Evolutionary conservation across 2,113 vertebrate species (phyloP), one percentile per base, ranked within the genome.

Genomic region (Cavia porcellus): DNA sequence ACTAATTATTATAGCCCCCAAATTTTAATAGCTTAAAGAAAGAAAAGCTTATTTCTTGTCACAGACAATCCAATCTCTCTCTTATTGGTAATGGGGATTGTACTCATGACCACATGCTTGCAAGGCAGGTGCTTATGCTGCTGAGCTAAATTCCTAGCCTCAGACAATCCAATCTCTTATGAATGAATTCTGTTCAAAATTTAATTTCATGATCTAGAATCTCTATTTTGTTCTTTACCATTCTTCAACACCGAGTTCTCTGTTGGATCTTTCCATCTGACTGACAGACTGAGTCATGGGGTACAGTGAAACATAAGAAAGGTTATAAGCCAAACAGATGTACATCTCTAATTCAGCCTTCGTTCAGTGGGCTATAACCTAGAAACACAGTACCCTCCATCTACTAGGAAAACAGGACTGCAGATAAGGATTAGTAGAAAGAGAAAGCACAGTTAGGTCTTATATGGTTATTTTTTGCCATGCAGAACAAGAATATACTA

Each of bases 51-150:
- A n/a, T 20, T 66, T 64, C 59, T 50, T 66, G 66, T 87, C 47
- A 84, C 70, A 95, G 86, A 89, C 80, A 74, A 57, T 47, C 11
- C n/a, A n/a, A n/a, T n/a, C n/a, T n/a, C n/a, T n/a, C n/a, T n/a
- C n/a, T n/a, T n/a, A n/a, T n/a, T n/a, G n/a, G n/a, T n/a, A n/a
- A n/a, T n/a, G n/a, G n/a, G n/a, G n/a, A n/a, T n/a, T n/a, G n/a
- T n/a, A n/a, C n/a, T n/a, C n/a, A n/a, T n/a, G n/a, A n/a, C n/a
- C n/a, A n/a, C n/a, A n/a, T n/a, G n/a, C n/a, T n/a, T n/a, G n/a
- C n/a, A n/a, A n/a, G n/a, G n/a, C n/a, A n/a, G n/a, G n/a, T n/a
- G n/a, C n/a, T n/a, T n/a, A n/a, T n/a, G n/a, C n/a, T n/a, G n/a
- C n/a, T n/a, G n/a, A n/a, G n/a, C n/a, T n/a, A n/a, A n/a, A n/a